A percentile compares a stretch with the other conserved stretches of the same genome.
Conservation (phyloP, 2,888 invertebrate genomes). For the Tuberolachnus salignus region DNA sequence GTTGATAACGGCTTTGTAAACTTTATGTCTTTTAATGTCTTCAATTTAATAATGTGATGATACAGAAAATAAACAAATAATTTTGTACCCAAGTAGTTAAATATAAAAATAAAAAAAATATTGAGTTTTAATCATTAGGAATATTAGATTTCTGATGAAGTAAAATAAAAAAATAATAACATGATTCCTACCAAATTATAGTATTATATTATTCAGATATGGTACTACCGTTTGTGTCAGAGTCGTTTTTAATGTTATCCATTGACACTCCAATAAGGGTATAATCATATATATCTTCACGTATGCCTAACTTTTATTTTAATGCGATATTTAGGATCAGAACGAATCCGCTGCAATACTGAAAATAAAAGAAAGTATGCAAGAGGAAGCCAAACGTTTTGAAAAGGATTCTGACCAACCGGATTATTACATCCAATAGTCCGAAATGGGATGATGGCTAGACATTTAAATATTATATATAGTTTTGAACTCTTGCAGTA, state of each 20-base stretch:
- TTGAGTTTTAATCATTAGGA: not conserved
- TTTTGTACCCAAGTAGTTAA: not conserved
- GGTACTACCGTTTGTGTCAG: not conserved
- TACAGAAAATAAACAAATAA: not conserved
- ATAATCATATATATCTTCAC: slow-evolving; percentile 6
- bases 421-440: slow-evolving; percentile 95
- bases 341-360: slow-evolving; percentile 99
- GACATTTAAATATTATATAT: slow-evolving; percentile 3
- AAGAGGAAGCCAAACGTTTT: slow-evolving; percentile 99
- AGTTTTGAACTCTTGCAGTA: slow-evolving; percentile 1
- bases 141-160: not conserved
- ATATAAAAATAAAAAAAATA: not conserved
- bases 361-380: slow-evolving; percentile 99
- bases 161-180: no score
- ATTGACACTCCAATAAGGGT: slow-evolving; percentile 12
- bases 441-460: slow-evolving; percentile 12
- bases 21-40: not conserved
- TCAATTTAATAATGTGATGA: not conserved
- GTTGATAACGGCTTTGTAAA: slow-evolving; percentile 15
- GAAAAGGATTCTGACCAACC: slow-evolving; percentile 97
- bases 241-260: not conserved
- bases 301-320: slow-evolving; percentile 46
- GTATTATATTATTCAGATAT: not conserved
- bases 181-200: not conserved
- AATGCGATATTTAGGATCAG: slow-evolving; percentile 74